Conservation (phyloP, 2,113 vertebrate species). For the Dipodomys ordii region DNA sequence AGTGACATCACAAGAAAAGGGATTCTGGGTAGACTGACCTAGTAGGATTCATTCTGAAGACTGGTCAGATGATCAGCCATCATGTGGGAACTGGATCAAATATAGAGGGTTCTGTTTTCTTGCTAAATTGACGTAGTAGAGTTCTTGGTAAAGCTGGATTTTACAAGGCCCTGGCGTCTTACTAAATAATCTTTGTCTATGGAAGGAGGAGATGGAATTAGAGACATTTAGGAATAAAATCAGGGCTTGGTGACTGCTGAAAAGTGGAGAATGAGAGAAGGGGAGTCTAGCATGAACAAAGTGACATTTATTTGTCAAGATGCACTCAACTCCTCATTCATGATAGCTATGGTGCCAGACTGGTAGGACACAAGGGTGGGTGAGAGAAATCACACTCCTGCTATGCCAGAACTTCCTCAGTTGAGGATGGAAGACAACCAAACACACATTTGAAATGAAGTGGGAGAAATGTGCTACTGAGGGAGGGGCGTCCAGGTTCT, state of each 20-base stretch:
- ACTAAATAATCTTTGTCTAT: background rate
- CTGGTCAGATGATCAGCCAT: background rate
- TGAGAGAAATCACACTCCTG: background rate
- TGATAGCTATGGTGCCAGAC: background rate
- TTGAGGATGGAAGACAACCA: background rate
- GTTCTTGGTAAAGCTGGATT: background rate
- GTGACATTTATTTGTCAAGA: background rate
- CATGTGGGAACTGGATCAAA: background rate
- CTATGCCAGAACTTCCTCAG: background rate
- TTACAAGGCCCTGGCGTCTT: background rate
- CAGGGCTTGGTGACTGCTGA: background rate
- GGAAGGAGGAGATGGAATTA: background rate
- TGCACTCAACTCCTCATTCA: background rate
- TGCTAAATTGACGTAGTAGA: background rate
- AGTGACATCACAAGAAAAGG: background rate
- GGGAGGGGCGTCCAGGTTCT: background rate
- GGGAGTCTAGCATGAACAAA: too few relatives aligned
- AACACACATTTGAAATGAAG: background rate
- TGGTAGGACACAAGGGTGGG: background rate
- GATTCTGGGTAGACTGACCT: background rate
- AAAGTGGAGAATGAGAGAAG: background rate
- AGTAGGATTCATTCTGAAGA: background rate
- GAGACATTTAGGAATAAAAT: background rate
- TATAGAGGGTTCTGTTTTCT: background rate
- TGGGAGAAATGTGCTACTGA: rapidly evolving